phyloP scores from a whole-genome alignment of 2,888 invertebrate genomes.

The Ormia ochracea region DNA sequence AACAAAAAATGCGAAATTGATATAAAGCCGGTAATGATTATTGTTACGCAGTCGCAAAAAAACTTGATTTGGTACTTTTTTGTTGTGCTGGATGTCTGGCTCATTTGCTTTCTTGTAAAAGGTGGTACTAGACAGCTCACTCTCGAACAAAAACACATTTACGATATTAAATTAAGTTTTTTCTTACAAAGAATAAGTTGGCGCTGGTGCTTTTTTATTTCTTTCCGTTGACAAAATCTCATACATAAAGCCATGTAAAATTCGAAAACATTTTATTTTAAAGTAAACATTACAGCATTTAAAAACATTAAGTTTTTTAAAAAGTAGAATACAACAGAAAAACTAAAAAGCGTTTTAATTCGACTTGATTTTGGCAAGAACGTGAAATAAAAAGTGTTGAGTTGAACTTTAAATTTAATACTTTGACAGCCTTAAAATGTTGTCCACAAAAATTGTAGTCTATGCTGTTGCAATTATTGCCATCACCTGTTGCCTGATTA shows the following conservation, averaged over 20 bases:
- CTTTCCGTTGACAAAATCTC: background rate
- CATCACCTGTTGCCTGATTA: conserved; percentile 64
- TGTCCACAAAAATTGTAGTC: conserved; percentile 64
- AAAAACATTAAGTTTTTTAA: conserved; percentile 23
- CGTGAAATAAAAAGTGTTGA: background rate
- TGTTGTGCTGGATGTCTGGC: conserved; percentile 5
- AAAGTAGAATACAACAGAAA: background rate
- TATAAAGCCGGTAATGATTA: conserved; percentile 17
- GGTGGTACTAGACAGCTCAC: background rate
- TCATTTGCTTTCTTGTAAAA: conserved; percentile 44
- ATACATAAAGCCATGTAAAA: conserved; percentile 44
- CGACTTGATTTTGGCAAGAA: conserved; percentile 15
- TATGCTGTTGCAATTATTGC: conserved; percentile 65
- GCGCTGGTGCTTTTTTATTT: background rate
- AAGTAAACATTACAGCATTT: conserved; percentile 38
- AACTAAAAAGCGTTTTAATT: background rate
- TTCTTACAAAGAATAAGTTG: conserved; percentile 35
- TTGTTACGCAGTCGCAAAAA: conserved; percentile 13
- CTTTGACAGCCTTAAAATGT: conserved; percentile 61
- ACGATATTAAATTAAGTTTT: conserved; percentile 9
- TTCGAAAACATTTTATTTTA: conserved; percentile 34
- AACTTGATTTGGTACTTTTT: conserved; percentile 60
- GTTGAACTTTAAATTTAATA: background rate
- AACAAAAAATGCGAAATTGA: background rate
- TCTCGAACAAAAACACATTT: background rate